Conservation (phyloP, 2,797 vertebrate genomes). For the Rhinatrema bivittatum region DNA sequence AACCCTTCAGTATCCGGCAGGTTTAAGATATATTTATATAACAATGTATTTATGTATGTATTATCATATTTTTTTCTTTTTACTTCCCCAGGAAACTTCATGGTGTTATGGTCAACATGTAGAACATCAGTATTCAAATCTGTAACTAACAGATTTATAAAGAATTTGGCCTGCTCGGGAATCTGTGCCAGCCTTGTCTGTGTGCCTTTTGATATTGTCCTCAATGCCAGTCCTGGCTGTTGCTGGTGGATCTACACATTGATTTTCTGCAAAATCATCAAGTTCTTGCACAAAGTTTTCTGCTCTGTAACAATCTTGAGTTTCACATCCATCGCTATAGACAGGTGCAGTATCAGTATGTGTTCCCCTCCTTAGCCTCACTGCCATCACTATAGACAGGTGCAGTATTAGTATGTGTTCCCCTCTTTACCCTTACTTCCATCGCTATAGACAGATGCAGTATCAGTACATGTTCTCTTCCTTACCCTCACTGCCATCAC, state of each 20-base stretch:
- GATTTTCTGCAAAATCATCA: conserved; percentile 84
- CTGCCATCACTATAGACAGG: neutral
- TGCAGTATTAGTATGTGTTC: too few species aligned
- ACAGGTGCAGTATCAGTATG: conserved; percentile 57
- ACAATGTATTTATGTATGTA: too few species aligned
- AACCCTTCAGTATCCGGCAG: too few species aligned
- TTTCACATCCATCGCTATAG: conserved; percentile 88
- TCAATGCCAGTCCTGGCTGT: conserved; percentile 82
- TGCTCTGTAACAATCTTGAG: conserved; percentile 92
- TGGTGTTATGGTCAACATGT: conserved; percentile 91
- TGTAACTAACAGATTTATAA: conserved; percentile 89
- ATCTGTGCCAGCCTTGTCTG: conserved; percentile 88
- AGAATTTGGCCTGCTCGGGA: conserved; percentile 89
- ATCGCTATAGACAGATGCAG: conserved; percentile 87
- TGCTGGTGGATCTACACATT: conserved; percentile 88
- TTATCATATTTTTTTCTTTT: too few species aligned
- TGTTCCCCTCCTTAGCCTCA: neutral
- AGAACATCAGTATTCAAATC: conserved; percentile 86
- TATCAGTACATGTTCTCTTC: neutral
- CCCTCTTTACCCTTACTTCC: conserved; percentile 89
- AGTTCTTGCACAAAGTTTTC: conserved; percentile 94
- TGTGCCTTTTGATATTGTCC: conserved; percentile 86
- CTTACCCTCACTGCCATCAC: neutral
- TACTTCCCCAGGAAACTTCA: conserved; percentile 70
- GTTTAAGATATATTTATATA: too few species aligned